These are phyloP conservation scores for Ursus arctos DNA, from an alignment of 2,113 vertebrate species.

Conservation along the genomic window DNA sequence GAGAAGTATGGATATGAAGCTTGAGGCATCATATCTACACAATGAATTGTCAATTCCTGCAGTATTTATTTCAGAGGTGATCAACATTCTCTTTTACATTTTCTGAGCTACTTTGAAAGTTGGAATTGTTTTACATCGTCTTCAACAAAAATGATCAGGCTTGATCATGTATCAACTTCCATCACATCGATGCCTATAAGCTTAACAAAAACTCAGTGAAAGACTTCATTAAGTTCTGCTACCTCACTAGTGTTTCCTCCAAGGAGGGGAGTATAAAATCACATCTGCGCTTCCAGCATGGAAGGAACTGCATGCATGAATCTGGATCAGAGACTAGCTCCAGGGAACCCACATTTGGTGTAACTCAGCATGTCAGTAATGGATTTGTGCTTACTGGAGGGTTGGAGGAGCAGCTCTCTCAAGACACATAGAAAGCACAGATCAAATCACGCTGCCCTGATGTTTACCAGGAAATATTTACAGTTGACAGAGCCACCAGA, in stretches of 20 bases:
- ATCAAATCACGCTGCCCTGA: background rate
- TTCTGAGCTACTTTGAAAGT: background rate
- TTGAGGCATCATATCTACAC: background rate
- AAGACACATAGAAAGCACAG: background rate
- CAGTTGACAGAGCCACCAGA: background rate
- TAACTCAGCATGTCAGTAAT: background rate
- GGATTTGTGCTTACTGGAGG: too few species aligned
- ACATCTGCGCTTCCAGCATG: background rate
- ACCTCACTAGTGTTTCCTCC: background rate
- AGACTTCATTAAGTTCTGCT: background rate
- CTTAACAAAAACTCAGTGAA: background rate
- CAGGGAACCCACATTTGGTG: background rate
- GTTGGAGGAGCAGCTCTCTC: background rate
- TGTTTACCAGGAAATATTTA: background rate
- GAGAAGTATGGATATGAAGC: background rate
- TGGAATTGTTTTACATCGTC: background rate
- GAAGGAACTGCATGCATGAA: background rate
- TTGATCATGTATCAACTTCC: background rate
- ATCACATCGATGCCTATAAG: background rate
- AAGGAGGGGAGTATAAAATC: background rate
- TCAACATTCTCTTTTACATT: background rate
- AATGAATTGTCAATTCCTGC: background rate
- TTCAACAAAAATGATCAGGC: background rate
- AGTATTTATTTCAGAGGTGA: background rate
- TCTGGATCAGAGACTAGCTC: background rate